Conservation (phyloP, 2,888 invertebrate species). For the Germaria angustata region DNA sequence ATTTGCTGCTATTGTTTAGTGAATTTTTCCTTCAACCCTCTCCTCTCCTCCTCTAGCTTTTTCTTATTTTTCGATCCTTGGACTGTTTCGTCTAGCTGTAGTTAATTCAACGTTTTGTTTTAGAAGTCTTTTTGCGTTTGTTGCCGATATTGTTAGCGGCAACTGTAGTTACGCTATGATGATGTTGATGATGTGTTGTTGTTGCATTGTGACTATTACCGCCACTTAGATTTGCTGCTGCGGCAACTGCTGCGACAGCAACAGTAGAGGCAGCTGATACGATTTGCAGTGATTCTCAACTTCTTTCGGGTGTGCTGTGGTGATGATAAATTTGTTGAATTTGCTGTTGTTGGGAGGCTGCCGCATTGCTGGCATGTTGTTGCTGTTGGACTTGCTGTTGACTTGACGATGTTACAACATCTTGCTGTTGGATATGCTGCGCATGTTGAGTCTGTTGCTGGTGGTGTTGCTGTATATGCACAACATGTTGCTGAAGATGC, state of each 20-base stretch:
- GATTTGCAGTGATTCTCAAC: conserved; percentile 80
- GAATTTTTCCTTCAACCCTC: background rate
- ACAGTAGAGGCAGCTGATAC: conserved; percentile 68
- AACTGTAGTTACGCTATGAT: conserved; percentile 66
- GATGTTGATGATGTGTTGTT: conserved; percentile 71
- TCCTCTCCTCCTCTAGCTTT: background rate
- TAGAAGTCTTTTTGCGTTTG: conserved; percentile 78
- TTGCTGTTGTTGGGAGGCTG: conserved; percentile 61
- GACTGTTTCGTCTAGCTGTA: background rate
- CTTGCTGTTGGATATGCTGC: conserved; percentile 77
- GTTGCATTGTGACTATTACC: conserved; percentile 60
- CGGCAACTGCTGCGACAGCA: conserved; percentile 63
- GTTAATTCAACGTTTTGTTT: conserved; percentile 77
- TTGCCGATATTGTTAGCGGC: conserved; percentile 68
- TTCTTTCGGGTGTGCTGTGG: conserved; percentile 79
- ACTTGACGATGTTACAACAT: conserved; percentile 79
- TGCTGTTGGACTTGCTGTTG: conserved; percentile 72
- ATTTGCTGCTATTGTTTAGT: background rate
- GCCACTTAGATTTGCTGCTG: conserved; percentile 62
- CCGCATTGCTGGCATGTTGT: conserved; percentile 69
- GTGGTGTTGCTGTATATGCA: conserved; percentile 77
- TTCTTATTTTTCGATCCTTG: background rate
- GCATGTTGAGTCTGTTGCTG: conserved; percentile 74
- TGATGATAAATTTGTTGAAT: conserved; percentile 80
- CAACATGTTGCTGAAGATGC: conserved; percentile 79